Evolutionary conservation across 2,113 vertebrate genomes (phyloP), one percentile per base, ranked within the genome.

Genomic region (Corydoras maculifer): DNA sequence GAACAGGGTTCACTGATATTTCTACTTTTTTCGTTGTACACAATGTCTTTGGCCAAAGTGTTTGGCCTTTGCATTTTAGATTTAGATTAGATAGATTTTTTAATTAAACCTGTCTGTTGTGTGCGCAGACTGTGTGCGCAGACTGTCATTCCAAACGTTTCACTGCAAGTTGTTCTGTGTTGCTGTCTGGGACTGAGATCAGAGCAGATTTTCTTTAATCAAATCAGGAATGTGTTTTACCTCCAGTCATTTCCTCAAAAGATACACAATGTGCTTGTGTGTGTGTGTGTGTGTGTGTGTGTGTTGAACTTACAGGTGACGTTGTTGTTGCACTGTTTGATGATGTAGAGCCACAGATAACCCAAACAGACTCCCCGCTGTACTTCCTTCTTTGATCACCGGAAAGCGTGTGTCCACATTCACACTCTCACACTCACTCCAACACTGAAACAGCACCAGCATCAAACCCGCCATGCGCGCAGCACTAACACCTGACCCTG

Each of bases 331-430:
- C 48, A 84, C 75, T 2, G 81, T 84, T 70, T 92, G 91, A 62
- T 83, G 85, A 70, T 93, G 92, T 67, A 93, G 83, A 25, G 91
- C 88, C 54, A 93, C 92, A 2, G 92, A 93, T 80, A 91, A 87
- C 10, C 92, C 92, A 58, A 93, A 93, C 66, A 91, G 83, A 71
- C 89, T 89, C 25, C 79, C 83, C 0, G 71, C 75, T 18, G 81
- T 85, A 66, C 49, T 12, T 7, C 90, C 91, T 73, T 88, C 83
- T 78, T 93, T 93, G 32, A 92, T 79, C 11, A 91, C 82, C 30
- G 91, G 79, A 79, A 89, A 90, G 48, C 75, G 78, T 29, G 86
- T 85, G 80, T 93, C 91, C 84, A 93, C 79, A 83, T 93, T 93
- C 4, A 64, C n/a, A 57, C 61, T 43, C 30, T 48, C 58, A 68